Evolutionary conservation across 2,888 invertebrate genomes (phyloP).

Genomic region (Hypercompe scribonia): DNA sequence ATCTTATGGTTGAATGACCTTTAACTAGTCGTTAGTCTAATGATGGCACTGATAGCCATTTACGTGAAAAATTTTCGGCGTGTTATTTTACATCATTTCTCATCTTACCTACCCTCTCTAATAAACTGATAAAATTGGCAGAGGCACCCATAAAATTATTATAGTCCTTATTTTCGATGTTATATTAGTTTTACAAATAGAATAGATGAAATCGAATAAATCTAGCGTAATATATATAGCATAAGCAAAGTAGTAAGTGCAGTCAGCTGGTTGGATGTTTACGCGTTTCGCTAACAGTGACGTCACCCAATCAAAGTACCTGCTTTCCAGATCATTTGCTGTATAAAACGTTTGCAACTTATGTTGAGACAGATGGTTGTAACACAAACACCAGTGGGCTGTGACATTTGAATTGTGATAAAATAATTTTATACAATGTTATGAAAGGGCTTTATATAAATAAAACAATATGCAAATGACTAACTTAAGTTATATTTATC

Average conservation of each 20-base stretch:
- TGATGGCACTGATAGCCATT: background rate
- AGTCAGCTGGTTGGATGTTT: slow-evolving; percentile 13
- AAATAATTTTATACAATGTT: slow-evolving; percentile 19
- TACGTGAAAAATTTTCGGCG: background rate
- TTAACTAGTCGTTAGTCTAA: background rate
- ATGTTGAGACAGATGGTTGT: slow-evolving; percentile 57
- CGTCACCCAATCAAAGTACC: slow-evolving; percentile 45
- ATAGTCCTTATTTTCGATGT: background rate
- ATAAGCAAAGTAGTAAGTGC: background rate
- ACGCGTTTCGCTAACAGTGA: slow-evolving; percentile 34
- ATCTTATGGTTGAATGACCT: background rate
- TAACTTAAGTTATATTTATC: background rate
- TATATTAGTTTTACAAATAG: background rate
- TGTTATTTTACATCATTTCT: background rate
- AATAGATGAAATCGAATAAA: background rate
- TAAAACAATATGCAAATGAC: background rate
- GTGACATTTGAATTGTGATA: slow-evolving; percentile 39
- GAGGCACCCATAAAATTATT: background rate
- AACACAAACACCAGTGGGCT: slow-evolving; percentile 47
- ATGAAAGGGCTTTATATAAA: slow-evolving; percentile 2
- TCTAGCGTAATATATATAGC: too few relatives aligned
- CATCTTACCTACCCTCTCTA: background rate
- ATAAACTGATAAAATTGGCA: background rate
- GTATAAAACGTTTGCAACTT: slow-evolving; percentile 44
- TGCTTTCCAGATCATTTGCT: slow-evolving; percentile 52